Evolutionary conservation across 1,140 invertebrate genomes (phyloP), one percentile per base, ranked within the genome.

Genomic region (Drosophila burlai): DNA sequence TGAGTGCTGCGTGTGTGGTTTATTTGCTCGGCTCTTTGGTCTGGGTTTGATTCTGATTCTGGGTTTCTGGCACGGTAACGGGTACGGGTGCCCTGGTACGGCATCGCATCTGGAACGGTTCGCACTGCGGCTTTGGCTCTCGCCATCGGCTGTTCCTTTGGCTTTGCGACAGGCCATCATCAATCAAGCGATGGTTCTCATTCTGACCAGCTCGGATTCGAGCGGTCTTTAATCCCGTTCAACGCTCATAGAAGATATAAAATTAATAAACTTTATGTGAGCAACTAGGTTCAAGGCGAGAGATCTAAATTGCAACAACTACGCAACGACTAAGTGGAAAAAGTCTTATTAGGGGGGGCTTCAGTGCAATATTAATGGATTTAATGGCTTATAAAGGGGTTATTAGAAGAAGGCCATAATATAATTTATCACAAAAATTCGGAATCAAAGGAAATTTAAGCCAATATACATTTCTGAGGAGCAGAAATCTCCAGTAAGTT

Each of bases 191-290:
- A 47, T 58, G 68, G 49, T 64, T 57, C 66, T 72, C 43, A 42
- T 49, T 57, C 64, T 47, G 65, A 21, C 63, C 67, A 69, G 29
- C 60, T 31, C 65, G 45, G 46, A 52, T 65, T 42, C 58, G 46
- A 67, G 64, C 46, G 49, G 45, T 26, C 52, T 59, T 69, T 54
- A 42, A 38, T 38, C 83, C 81, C 81, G 42, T 76, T 83, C 64
- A 84, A 85, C 78, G 82, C 84, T 89, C 83, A 89, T 83, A 87
- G 83, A 89, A 87, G 83, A 87, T 80, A 87, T 87, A 80, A 80
- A 89, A 87, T 87, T 87, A 89, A 87, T 83, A 87, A 89, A 86
- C 67, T 86, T 82, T 83, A 83, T 77, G 80, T 87, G 83, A 86
- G 76, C 83, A 84, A 81, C 82, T 86, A 86, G 65, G 55, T 89